Evolutionary conservation across 2,888 invertebrate species (phyloP), one percentile per base, ranked within the genome.

Genomic region (Oligia strigilis): DNA sequence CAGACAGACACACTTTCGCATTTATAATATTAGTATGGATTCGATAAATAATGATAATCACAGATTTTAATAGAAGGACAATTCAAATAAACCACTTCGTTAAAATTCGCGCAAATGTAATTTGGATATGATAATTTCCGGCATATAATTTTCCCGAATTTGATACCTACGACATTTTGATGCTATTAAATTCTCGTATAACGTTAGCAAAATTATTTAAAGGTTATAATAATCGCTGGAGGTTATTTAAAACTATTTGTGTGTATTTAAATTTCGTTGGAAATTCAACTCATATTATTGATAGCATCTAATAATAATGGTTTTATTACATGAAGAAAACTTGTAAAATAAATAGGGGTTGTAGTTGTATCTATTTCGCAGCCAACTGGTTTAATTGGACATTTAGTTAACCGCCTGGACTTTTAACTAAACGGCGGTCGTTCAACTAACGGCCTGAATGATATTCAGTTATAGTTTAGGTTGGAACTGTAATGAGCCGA

Each of bases 181-280:
- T 55, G 29, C 4, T 8, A 62, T 75, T 72, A 64, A 64, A 75
- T 46, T 67, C 4, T 80, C 64, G 43, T 14, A 23, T 64, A 3
- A 29, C 43, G n/a, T 43, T 73, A 75, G 40, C 40, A 0, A n/a
- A 80, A 43, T 80, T 64, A 79, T 49, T 43, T 17, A 11, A 36
- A 69, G 23, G 62, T 64, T 43, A 52, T 23, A 73, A n/a, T 71
- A 55, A 52, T 9, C 52, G n/a, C n/a, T 14, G 52, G 0, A 62
- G 17, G 17, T 46, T 23, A 83, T 70, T 73, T 65, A 0, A 71
- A 43, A 64, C 64, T 72, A 65, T 71, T 66, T 46, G 29, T 46
- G 64, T 29, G 0, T 40, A 64, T 43, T 77, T 40, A 43, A 52
- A 43, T 1, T 58, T 77, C 17, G 23, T 23, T 62, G 52, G 14